phyloP scores from a whole-genome alignment of 2,113 vertebrate species.

The Ivindomyrus marchei region DNA sequence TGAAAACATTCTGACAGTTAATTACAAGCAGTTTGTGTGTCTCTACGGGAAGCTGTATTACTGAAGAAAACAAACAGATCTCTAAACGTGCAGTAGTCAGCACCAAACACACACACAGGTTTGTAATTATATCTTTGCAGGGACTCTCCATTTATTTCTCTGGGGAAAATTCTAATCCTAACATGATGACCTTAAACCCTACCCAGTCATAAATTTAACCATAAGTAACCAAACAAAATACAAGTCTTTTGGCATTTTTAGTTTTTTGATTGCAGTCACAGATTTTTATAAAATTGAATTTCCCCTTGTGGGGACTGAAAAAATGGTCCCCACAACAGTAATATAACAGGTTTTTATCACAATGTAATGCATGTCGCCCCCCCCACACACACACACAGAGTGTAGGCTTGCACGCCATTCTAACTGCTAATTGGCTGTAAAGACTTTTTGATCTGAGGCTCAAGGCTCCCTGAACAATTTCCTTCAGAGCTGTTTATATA shows the following conservation, averaged over 20 bases:
- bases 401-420: not conserved
- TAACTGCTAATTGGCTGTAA: not conserved
- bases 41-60: not conserved
- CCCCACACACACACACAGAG: not conserved
- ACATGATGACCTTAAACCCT: not conserved
- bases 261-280: not conserved
- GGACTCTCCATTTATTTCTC: not conserved
- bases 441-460: not conserved
- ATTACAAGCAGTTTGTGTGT: not conserved
- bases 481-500: not conserved
- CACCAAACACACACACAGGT: not conserved
- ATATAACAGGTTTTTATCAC: not conserved
- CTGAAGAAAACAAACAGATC: not conserved
- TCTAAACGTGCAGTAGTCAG: not conserved
- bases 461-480: not conserved
- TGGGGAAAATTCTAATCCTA: not conserved
- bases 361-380: not conserved
- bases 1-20: conserved; percentile 10
- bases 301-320: not conserved
- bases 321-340: not conserved
- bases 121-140: not conserved
- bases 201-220: not conserved
- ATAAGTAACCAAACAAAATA: not conserved
- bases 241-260: not conserved
- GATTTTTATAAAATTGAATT: not conserved